A percentile compares a stretch with the other conserved stretches of the same genome.
Conservation (phyloP, 2,797 vertebrate genomes). For the Sebastes minor region DNA sequence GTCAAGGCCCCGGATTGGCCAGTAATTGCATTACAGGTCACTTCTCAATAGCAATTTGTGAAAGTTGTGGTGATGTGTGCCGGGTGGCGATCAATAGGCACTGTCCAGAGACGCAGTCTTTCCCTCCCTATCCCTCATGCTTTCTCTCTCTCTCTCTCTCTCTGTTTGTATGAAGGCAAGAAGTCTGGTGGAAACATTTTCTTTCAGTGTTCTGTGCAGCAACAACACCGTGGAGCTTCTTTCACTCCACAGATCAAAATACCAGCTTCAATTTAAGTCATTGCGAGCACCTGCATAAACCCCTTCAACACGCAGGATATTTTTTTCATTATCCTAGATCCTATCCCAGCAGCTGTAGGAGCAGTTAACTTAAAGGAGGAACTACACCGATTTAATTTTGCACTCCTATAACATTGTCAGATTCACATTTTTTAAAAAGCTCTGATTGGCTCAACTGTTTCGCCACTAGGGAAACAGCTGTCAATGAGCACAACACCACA, state of each 20-base stretch:
- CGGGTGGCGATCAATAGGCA: constrained; percentile 94
- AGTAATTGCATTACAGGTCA: constrained; percentile 99
- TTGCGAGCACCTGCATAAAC: neutral
- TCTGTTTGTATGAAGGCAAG: constrained; percentile 41
- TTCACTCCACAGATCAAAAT: constrained; percentile 19
- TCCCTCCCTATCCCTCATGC: constrained; percentile 2
- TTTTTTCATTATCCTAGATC: neutral
- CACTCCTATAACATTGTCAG: neutral
- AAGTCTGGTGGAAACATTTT: constrained; percentile 44
- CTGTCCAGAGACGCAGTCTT: constrained; percentile 87
- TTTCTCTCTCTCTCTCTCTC: neutral
- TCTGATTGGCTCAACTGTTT: neutral
- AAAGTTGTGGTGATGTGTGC: constrained; percentile 97
- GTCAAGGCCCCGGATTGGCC: constrained; percentile 91
- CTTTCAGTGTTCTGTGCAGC: constrained; percentile 20
- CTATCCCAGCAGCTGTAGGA: neutral
- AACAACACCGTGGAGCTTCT: constrained; percentile 18
- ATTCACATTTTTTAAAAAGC: neutral
- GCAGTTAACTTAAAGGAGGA: neutral
- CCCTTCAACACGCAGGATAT: neutral
- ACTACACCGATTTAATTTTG: neutral
- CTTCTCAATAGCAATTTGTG: constrained; percentile 99
- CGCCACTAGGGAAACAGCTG: neutral
- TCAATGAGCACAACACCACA: neutral
- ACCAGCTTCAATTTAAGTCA: constrained; percentile 7